phyloP scores from a whole-genome alignment of 2,113 vertebrate genomes.

The Eretmochelys imbricata region DNA sequence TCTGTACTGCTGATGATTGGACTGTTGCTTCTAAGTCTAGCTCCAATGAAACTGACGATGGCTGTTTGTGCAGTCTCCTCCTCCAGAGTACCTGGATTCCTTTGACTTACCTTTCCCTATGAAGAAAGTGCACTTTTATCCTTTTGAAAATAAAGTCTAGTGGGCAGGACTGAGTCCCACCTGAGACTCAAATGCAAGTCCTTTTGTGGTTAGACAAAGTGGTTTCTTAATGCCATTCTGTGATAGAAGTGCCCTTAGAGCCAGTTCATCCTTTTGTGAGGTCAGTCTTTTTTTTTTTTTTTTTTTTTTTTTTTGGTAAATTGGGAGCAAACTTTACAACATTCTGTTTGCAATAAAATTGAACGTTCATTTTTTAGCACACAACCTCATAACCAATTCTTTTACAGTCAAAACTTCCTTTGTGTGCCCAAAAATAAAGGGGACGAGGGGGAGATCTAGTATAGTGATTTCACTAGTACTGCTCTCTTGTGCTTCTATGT shows the following conservation, averaged over 20 bases:
- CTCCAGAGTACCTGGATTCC: conserved; percentile 67
- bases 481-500: background rate
- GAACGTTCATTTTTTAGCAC: conserved; percentile 57
- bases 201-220: conserved; percentile 64
- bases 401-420: conserved; percentile 53
- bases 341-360: conserved; percentile 63
- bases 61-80: conserved; percentile 54
- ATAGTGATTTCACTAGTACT: conserved; percentile 56
- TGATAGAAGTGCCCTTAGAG: conserved; percentile 74
- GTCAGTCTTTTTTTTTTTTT: conserved; percentile 45
- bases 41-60: conserved; percentile 45
- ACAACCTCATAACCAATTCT: conserved; percentile 60
- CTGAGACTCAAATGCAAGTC: conserved; percentile 61
- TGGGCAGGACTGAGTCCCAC: conserved; percentile 24
- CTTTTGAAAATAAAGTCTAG: conserved; percentile 49
- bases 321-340: conserved; percentile 60
- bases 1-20: conserved; percentile 63
- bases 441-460: conserved; percentile 31
- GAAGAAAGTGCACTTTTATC: conserved; percentile 56
- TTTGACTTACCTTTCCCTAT: conserved; percentile 66
- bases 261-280: conserved; percentile 46
- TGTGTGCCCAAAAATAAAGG: conserved; percentile 50
- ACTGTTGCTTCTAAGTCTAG: conserved; percentile 50
- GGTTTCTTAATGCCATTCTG: conserved; percentile 71
- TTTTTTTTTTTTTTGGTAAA: conserved; percentile 42